Evolutionary conservation across 1,140 invertebrate genomes (phyloP).

Genomic region (Macrobrachium nipponense): DNA sequence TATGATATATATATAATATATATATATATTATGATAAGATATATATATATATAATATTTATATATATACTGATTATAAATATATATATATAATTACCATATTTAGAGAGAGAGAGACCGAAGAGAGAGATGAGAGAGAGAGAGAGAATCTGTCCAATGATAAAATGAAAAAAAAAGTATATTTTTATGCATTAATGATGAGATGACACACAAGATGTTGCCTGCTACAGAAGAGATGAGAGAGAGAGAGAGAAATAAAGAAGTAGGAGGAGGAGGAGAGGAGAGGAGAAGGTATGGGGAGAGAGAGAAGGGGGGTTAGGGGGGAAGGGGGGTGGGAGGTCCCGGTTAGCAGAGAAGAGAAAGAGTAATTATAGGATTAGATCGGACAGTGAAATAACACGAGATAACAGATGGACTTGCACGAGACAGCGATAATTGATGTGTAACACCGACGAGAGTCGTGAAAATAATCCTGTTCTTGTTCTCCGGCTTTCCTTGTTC

Average conservation of each 20-base stretch:
- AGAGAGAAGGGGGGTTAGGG: too few relatives aligned
- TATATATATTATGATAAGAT: too few relatives aligned
- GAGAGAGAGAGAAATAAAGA: not conserved
- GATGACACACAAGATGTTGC: not conserved
- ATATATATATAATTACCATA: not conserved
- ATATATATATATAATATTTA: not conserved
- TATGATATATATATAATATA: too few relatives aligned
- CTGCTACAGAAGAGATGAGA: not conserved
- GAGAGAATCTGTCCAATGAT: not conserved
- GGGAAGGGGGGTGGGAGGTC: too few relatives aligned
- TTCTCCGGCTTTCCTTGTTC: too few relatives aligned
- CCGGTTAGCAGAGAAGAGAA: too few relatives aligned
- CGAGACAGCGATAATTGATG: too few relatives aligned
- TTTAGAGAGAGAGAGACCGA: conserved; percentile 9
- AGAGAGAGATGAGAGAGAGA: conserved; percentile 30
- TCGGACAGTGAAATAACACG: not conserved
- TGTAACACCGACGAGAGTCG: too few relatives aligned
- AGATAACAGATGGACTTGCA: not conserved
- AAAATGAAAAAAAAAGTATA: not conserved
- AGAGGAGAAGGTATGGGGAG: not conserved
- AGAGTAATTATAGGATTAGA: too few relatives aligned
- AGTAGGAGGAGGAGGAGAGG: not conserved
- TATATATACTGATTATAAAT: not conserved
- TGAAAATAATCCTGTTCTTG: too few relatives aligned
- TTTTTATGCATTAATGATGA: not conserved